Evolutionary conservation across 1,140 invertebrate genomes (phyloP), one percentile per base, ranked within the genome.

Genomic region (Cepaea nemoralis): DNA sequence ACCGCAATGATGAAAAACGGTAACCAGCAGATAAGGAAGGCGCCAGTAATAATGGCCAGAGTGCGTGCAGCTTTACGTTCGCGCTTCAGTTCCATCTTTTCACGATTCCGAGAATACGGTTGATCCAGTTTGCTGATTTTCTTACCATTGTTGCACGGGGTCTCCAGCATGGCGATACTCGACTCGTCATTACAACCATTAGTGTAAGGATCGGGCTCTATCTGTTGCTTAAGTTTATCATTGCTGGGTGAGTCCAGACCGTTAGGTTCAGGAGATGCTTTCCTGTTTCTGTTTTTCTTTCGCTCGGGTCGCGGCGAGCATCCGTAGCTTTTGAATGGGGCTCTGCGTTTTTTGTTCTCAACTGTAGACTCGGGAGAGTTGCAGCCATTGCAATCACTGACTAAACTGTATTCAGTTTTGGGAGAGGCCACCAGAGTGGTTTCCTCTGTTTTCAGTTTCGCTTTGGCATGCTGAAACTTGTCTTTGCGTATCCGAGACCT

Each of bases 21-120:
- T 74, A 92, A 82, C 91, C 91, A 92, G 77, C 91, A 92, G 24
- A 90, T 78, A 14, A 91, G 85, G 83, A 91, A 92, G 45, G 85
- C 86, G 71, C 91, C 91, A 24, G 92, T 93, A 22, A 93, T 92
- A 31, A 93, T 92, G 19, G 90, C 91, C 31, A 93, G 83, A 22
- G 92, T 92, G 79, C 92, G 87, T 0, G 92, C 91, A 0, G 92
- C 92, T 86, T 92, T 92, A 39, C 92, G 82, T 80, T 93, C 92
- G n/a, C 92, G 82, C 80, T 91, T 91, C 73, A 90, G 88, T 81
- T 92, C 92, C 40, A 92, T 81, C 84, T 91, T 91, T 81, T 91
- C 91, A 55, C 84, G 85, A 8, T 83, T 78, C 35, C 83, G 74
- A 48, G 77, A 70, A 6, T 67, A 35, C 1, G 78, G 24, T 24